These are phyloP conservation scores for Macrotis lagotis DNA, from an alignment of 2,113 vertebrate species.

Conservation along the genomic window DNA sequence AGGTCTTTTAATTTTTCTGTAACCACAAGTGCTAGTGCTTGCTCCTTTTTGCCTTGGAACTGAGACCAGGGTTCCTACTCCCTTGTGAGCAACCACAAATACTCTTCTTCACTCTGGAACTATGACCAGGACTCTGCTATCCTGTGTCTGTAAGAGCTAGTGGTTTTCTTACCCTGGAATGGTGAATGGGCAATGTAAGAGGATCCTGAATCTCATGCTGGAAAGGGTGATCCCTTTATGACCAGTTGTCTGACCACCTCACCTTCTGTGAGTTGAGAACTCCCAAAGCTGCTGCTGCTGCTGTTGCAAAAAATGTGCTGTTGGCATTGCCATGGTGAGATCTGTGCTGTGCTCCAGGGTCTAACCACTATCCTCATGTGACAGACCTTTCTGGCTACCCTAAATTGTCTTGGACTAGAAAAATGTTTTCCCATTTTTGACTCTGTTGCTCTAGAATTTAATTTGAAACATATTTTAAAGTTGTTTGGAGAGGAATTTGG, in stretches of 20 bases:
- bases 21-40: not conserved
- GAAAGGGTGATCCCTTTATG: not conserved
- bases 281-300: not conserved
- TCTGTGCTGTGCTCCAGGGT: not conserved
- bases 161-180: not conserved
- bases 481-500: not conserved
- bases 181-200: not conserved
- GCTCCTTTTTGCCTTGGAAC: not conserved
- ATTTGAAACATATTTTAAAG: not conserved
- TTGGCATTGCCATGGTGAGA: not conserved
- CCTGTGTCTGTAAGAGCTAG: too few relatives aligned
- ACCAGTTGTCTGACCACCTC: not conserved
- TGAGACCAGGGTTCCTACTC: not conserved
- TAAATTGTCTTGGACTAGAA: not conserved
- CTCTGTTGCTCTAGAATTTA: not conserved
- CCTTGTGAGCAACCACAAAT: not conserved
- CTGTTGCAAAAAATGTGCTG: not conserved
- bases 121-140: not conserved
- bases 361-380: not conserved
- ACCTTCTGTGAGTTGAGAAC: not conserved
- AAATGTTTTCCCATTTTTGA: too few relatives aligned
- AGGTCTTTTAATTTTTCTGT: not conserved
- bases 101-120: not conserved
- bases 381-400: not conserved
- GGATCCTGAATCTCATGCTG: not conserved